Conservation (phyloP, 2,888 invertebrate species). For the Acrobasis repandana region DNA sequence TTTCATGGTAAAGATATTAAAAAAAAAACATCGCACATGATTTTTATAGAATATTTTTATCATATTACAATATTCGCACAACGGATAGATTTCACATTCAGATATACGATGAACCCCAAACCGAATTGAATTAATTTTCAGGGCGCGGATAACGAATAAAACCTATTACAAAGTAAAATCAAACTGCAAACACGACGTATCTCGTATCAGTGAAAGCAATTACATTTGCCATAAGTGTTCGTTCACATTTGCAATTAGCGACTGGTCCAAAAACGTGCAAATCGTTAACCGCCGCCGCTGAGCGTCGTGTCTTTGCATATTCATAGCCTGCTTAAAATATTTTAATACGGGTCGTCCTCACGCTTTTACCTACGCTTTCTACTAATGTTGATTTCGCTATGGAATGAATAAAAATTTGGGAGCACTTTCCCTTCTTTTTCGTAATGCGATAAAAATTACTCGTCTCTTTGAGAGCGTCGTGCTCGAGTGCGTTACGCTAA, state of each 20-base stretch:
- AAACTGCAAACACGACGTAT: conserved; percentile 60
- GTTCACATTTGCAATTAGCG: conserved; percentile 81
- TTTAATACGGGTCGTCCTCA: conserved; percentile 75
- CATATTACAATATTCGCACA: neutral
- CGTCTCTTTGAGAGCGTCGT: neutral
- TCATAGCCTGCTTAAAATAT: conserved; percentile 82
- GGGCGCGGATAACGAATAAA: conserved; percentile 35
- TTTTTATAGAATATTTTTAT: neutral
- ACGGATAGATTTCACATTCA: conserved; percentile 13
- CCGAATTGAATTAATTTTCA: conserved; percentile 46
- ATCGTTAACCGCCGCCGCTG: conserved; percentile 76
- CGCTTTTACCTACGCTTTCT: conserved; percentile 67
- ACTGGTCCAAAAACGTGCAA: conserved; percentile 81
- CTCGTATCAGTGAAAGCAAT: conserved; percentile 75
- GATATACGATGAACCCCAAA: conserved; percentile 29
- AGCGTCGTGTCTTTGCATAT: conserved; percentile 80
- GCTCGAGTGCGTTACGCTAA: neutral
- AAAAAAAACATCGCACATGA: neutral
- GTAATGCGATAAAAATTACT: conserved; percentile 22
- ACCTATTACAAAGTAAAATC: conserved; percentile 49
- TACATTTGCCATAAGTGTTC: conserved; percentile 79
- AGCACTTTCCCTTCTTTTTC: conserved; percentile 24
- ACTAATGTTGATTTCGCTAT: conserved; percentile 72
- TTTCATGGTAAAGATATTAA: too few relatives aligned
- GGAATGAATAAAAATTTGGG: conserved; percentile 53